Base-by-base conservation (phyloP, 2,113 vertebrate genomes). In the Tapirus terrestris region DNA sequence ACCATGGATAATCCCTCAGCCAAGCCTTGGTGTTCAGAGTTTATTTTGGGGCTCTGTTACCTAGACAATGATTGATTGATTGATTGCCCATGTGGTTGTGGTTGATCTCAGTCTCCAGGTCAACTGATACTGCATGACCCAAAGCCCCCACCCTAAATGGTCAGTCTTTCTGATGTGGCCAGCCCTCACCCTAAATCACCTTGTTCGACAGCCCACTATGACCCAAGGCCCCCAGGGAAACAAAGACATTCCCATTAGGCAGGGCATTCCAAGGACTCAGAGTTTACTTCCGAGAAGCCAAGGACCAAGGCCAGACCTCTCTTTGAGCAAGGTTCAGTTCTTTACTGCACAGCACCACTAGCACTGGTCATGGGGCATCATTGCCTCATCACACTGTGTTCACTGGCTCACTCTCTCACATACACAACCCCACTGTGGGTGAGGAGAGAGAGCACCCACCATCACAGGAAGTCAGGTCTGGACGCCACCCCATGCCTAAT, bases 401-500 rank as follows among this genome's bases (percentile, higher is more conserved):
- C 60, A 27, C 76, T 6, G 43, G 68, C 14, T 13, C 45, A 45
- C 18, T 6, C 21, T 51, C 16, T 18, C 45, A 23, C 6, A 39
- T 39, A 21, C 51, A 53, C 51, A 53, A 16, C 39, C 12, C 76
- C 17, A 1, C 73, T 45, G 53, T n/a, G 8, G 33, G 31, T 13
- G 2, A 72, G 65, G 87, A 25, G 45, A 51, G 79, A 51, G 79
- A 65, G 14, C 36, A 76, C 31, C 25, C 65, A 43, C 63, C 70
- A 11, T 60, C 65, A 27, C 73, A 76, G 73, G 58, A 85, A 33
- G 36, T 53, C 6, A 1, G 61, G n/a, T 5, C 29, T n/a, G 13
- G 31, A 27, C 11, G 0, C 16, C 8, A 8, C 18, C 20, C 72
- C 8, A 1, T 43, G 29, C n/a, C 20, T 14, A 12, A 12, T 12